Percentiles rank a stretch among this genome's conserved stretches.
These are phyloP conservation scores for Teleogryllus oceanicus DNA, from an alignment of 2,888 invertebrate species.

Conservation along the genomic window DNA sequence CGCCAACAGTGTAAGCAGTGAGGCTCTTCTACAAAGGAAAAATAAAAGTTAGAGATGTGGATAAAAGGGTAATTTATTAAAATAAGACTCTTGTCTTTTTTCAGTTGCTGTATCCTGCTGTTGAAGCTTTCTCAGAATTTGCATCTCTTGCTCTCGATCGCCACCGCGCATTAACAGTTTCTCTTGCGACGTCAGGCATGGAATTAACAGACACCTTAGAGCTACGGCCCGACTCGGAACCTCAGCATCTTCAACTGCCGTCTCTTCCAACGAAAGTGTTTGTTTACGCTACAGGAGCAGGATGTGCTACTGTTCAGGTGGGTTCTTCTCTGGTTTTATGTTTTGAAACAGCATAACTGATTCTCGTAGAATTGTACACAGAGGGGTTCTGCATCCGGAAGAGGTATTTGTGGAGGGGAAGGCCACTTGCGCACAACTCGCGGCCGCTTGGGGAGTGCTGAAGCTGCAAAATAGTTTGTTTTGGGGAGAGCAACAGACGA, in stretches of 20 bases:
- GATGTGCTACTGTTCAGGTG: conserved; percentile 66
- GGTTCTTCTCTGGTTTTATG: background rate
- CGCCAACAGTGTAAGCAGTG: too few relatives aligned
- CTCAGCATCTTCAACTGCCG: conserved; percentile 53
- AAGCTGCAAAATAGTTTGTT: too few relatives aligned
- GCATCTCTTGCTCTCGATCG: conserved; percentile 58
- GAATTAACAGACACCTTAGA: conserved; percentile 65
- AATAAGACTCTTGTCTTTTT: conserved; percentile 22
- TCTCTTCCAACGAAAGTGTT: conserved; percentile 67
- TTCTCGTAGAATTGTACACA: too few relatives aligned
- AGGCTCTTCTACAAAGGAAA: background rate
- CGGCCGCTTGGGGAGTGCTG: too few relatives aligned
- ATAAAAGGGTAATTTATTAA: background rate
- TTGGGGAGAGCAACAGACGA: too few relatives aligned
- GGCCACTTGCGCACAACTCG: too few relatives aligned
- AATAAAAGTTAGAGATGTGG: too few relatives aligned
- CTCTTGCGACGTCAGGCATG: conserved; percentile 67
- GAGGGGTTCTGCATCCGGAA: too few relatives aligned
- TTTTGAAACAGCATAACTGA: too few relatives aligned
- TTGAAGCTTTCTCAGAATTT: conserved; percentile 60
- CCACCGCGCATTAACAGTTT: conserved; percentile 61
- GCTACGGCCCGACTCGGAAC: conserved; percentile 53
- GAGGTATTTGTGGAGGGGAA: too few relatives aligned
- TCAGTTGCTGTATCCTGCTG: conserved; percentile 56
- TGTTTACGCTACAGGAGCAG: conserved; percentile 65